Percentiles rank a stretch among this genome's conserved stretches.
phyloP scores from a whole-genome alignment of 2,888 invertebrate genomes.

The Xylophagus ater region DNA sequence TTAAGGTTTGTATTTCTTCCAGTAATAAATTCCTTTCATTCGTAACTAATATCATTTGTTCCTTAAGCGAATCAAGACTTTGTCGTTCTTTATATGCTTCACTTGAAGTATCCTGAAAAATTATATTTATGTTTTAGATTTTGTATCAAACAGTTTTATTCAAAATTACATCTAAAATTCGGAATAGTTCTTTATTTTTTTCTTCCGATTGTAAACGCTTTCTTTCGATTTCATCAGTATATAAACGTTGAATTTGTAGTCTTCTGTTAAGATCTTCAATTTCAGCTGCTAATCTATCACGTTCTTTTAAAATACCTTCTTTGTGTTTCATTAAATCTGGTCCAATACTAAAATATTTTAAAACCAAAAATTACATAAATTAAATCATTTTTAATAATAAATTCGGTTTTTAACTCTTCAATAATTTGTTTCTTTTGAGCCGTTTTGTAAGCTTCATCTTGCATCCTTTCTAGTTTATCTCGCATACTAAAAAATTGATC shows the following conservation, averaged over 20 bases:
- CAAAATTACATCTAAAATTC: conserved; percentile 31
- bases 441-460: conserved; percentile 28
- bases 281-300: conserved; percentile 32
- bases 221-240: conserved; percentile 33
- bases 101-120: conserved; percentile 32
- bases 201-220: conserved; percentile 31
- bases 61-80: conserved; percentile 28
- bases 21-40: conserved; percentile 27
- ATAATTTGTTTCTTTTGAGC: conserved; percentile 23
- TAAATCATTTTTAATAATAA: neutral
- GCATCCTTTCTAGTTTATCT: conserved; percentile 29
- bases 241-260: conserved; percentile 32
- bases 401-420: conserved; percentile 22
- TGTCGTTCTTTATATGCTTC: conserved; percentile 34
- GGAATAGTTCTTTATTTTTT: conserved; percentile 33
- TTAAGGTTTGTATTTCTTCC: conserved; percentile 28
- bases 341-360: conserved; percentile 2
- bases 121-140: neutral
- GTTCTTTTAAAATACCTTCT: conserved; percentile 24
- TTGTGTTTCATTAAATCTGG: conserved; percentile 24
- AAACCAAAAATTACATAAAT: neutral
- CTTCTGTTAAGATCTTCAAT: conserved; percentile 34
- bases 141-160: neutral
- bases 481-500: conserved; percentile 31
- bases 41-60: conserved; percentile 27